These are phyloP conservation scores for Pogonomyrmex californicus DNA, from an alignment of 1,140 invertebrate genomes.

Conservation along the genomic window DNA sequence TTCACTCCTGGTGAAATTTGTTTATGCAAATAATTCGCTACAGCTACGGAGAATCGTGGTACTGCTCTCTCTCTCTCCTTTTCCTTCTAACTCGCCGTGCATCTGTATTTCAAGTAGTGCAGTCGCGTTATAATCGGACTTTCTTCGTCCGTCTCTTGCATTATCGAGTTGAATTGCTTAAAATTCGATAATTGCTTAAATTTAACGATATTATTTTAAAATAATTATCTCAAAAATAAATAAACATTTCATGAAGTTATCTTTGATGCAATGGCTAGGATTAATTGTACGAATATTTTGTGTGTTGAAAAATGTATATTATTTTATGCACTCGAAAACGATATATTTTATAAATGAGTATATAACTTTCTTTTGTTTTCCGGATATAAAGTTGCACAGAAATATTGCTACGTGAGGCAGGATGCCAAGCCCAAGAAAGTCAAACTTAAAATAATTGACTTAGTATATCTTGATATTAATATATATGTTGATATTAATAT, in stretches of 20 bases:
- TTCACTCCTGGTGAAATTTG: constrained; percentile 81
- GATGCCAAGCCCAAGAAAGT: constrained; percentile 23
- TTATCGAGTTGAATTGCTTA: not conserved
- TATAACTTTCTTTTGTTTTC: constrained; percentile 21
- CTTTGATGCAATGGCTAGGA: not conserved
- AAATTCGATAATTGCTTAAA: not conserved
- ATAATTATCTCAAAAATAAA: not conserved
- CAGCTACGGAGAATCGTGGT: constrained; percentile 76
- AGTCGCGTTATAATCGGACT: constrained; percentile 71
- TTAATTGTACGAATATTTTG: not conserved
- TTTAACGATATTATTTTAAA: constrained; percentile 10
- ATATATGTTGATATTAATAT: no score
- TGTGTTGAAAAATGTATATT: not conserved
- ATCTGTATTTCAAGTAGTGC: constrained; percentile 73
- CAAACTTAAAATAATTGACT: constrained; percentile 21
- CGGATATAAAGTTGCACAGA: not conserved
- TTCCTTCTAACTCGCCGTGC: constrained; percentile 70
- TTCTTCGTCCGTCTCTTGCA: constrained; percentile 54
- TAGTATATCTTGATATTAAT: constrained; percentile 10
- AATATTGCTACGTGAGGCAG: constrained; percentile 7
- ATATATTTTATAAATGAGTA: constrained; percentile 7
- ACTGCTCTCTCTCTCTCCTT: constrained; percentile 67
- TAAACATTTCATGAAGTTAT: not conserved
- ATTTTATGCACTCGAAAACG: not conserved
- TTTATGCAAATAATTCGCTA: constrained; percentile 84